Evolutionary conservation across 2,797 vertebrate genomes (phyloP), one percentile per base, ranked within the genome.

Genomic region (Diplodus puntazzo): DNA sequence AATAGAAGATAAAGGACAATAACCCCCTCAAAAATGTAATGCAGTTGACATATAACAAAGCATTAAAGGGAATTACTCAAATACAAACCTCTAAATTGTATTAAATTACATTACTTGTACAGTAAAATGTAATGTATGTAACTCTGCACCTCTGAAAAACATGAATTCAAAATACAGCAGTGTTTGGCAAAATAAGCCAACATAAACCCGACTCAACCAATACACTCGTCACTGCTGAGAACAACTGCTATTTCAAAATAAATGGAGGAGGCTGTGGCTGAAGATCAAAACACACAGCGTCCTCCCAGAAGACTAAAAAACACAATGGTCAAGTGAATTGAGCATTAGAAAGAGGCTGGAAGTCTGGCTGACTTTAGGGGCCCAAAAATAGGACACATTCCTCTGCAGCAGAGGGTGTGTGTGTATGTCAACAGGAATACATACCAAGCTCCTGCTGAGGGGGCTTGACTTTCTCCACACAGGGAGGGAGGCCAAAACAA

Each of bases 311-410:
- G 49, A 64, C 27, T 43, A 63, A 42, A 69, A 48, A 52, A 81
- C 86, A 87, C 79, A 87, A 79, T 88, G 82, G 87, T 84, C 88
- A 86, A 84, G 83, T 71, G 83, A 86, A 73, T 68, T 2, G 62
- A 75, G 76, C 76, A 80, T 66, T 69, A 75, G 52, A 82, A 75
- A 79, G 83, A 83, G 64, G 76, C 66, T 84, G 75, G 52, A 63
- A 80, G 77, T 84, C 80, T 77, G 78, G 55, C 75, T 82, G 79
- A 82, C 82, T 89, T 83, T 48, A 60, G 84, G 88, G 87, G 85
- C 87, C 88, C 82, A 63, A 87, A 88, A 88, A 88, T 87, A 91
- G 92, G 89, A 88, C 87, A 81, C 92, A 93, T 93, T 94, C 92
- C 88, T 92, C 80, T 82, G 82, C 79, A 86, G 81, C 71, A 67